Evolutionary conservation across 2,888 invertebrate genomes (phyloP).

Genomic region (Podabrus alpinus): DNA sequence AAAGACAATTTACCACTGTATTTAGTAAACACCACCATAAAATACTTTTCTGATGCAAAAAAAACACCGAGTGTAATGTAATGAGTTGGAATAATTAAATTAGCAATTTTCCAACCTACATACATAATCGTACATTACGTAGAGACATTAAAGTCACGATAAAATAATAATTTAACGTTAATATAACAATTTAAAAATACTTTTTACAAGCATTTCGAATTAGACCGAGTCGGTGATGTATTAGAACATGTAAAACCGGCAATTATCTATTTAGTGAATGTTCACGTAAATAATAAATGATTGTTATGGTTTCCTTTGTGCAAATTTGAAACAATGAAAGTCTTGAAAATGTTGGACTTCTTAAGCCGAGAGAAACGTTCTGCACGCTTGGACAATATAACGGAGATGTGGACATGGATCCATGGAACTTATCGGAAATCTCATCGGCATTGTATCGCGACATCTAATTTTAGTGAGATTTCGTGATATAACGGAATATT

Average conservation of each 20-base stretch:
- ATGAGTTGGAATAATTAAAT: background rate
- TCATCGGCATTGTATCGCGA: conserved; percentile 43
- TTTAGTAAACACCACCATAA: background rate
- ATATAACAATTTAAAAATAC: background rate
- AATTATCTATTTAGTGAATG: background rate
- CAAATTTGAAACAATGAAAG: conserved; percentile 3
- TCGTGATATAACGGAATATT: conserved; percentile 47
- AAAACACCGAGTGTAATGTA: background rate
- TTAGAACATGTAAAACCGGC: background rate
- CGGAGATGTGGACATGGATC: conserved; percentile 34
- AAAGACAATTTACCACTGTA: background rate
- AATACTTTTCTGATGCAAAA: background rate
- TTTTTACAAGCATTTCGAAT: background rate
- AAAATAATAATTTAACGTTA: background rate
- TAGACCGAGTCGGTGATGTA: background rate
- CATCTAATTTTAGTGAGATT: conserved; percentile 42
- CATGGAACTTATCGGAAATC: conserved; percentile 36
- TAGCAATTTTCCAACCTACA: background rate
- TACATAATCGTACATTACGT: background rate
- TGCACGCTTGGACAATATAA: conserved; percentile 33
- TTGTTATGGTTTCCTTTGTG: background rate
- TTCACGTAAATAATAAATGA: background rate
- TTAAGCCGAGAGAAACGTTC: conserved; percentile 20
- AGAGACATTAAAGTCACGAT: background rate
- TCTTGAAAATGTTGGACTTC: conserved; percentile 17